Evolutionary conservation across 2,113 vertebrate species (phyloP).

Genomic region (Pteruthius melanotis): DNA sequence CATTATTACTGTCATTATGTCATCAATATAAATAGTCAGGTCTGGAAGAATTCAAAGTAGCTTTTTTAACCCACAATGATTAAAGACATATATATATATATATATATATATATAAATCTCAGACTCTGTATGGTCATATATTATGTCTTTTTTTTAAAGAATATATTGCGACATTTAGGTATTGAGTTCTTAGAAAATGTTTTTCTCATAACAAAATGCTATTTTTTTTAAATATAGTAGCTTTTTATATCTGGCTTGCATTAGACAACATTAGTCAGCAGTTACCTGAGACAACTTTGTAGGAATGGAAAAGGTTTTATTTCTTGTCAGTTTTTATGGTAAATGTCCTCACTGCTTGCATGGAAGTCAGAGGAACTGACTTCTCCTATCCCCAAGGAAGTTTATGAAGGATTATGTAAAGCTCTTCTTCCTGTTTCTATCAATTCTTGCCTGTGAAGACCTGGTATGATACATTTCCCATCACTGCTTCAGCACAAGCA

Average conservation of each 20-base stretch:
- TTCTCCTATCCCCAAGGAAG: not conserved
- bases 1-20: not conserved
- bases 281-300: not conserved
- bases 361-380: not conserved
- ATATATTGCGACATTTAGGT: not conserved
- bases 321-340: not conserved
- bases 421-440: not conserved
- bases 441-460: not conserved
- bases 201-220: not conserved
- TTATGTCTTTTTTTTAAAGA: not conserved
- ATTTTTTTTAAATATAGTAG: not conserved
- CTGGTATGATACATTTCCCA: not conserved
- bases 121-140: not conserved
- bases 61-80: not conserved
- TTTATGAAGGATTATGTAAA: not conserved
- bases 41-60: not conserved
- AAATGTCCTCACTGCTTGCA: not conserved
- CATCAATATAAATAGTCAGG: not conserved
- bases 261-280: not conserved
- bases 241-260: not conserved
- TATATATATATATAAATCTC: not conserved
- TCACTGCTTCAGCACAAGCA: not conserved
- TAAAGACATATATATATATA: not conserved
- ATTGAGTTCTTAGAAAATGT: not conserved
- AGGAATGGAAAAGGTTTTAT: not conserved